Conservation (phyloP, 2,888 invertebrate genomes). For the Cynaeus angustus region DNA sequence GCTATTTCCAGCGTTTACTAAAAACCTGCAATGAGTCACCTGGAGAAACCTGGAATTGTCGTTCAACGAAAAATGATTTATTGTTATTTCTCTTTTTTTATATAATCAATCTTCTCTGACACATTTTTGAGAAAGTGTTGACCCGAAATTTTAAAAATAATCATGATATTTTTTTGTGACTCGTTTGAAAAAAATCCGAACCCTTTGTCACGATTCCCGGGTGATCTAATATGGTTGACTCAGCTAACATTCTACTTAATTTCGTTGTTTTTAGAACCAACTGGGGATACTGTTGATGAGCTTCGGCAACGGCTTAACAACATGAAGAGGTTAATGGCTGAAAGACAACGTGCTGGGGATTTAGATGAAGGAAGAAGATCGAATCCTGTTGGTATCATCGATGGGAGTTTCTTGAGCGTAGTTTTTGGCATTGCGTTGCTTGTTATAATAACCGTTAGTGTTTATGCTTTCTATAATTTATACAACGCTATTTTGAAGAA, state of each 20-base stretch:
- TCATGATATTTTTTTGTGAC: neutral
- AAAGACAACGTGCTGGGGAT: conserved; percentile 76
- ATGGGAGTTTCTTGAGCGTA: conserved; percentile 87
- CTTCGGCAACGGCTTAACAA: conserved; percentile 83
- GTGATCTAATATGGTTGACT: conserved; percentile 1
- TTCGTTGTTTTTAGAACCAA: conserved; percentile 51
- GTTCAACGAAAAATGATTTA: too few relatives aligned
- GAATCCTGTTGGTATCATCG: conserved; percentile 78
- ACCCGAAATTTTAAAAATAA: neutral
- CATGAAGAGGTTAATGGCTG: conserved; percentile 89
- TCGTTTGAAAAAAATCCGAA: neutral
- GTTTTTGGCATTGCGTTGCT: conserved; percentile 86
- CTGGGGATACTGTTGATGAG: conserved; percentile 85
- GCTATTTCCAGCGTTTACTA: conserved; percentile 6
- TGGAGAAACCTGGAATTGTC: neutral
- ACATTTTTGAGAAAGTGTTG: neutral
- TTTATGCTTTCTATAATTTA: conserved; percentile 90
- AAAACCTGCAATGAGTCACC: neutral
- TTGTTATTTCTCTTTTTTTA: too few relatives aligned
- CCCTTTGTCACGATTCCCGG: neutral
- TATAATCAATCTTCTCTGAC: too few relatives aligned
- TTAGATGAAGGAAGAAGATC: conserved; percentile 68
- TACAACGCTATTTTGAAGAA: conserved; percentile 87
- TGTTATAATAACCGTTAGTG: conserved; percentile 86
- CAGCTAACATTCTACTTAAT: neutral